Evolutionary conservation across 2,888 invertebrate genomes (phyloP).

Genomic region (Clivina fossor): DNA sequence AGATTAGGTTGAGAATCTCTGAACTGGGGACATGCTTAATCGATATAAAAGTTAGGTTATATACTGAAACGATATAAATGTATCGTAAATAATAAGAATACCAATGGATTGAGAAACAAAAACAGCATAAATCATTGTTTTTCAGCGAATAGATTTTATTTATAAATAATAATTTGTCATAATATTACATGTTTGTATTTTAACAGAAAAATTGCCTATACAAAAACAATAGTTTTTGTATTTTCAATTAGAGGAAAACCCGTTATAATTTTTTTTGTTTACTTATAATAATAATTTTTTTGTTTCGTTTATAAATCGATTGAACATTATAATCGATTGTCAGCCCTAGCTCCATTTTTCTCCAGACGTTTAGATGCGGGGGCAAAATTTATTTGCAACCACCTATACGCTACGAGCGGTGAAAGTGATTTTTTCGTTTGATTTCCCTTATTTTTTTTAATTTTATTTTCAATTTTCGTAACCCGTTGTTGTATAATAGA

Average conservation of each 20-base stretch:
- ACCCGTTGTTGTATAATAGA: slow-evolving; percentile 33
- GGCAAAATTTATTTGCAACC: too few relatives aligned
- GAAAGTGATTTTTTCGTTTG: too few relatives aligned
- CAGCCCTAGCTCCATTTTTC: slow-evolving; percentile 43
- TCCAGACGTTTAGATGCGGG: slow-evolving; percentile 7
- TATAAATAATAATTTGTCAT: slow-evolving; percentile 34
- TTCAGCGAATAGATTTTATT: slow-evolving; percentile 34
- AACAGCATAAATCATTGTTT: slow-evolving; percentile 25
- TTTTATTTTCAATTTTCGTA: slow-evolving; percentile 20
- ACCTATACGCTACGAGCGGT: slow-evolving; percentile 24
- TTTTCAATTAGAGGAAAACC: slow-evolving; percentile 27
- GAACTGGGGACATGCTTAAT: slow-evolving; percentile 28
- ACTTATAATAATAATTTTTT: slow-evolving; percentile 11
- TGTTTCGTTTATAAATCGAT: slow-evolving; percentile 29
- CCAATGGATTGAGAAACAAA: slow-evolving; percentile 31
- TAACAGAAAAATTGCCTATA: slow-evolving; percentile 33
- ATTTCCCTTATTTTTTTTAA: slow-evolving; percentile 2
- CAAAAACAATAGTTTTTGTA: slow-evolving; percentile 33
- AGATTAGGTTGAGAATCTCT: too few relatives aligned
- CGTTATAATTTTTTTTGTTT: slow-evolving; percentile 23
- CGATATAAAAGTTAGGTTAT: slow-evolving; percentile 12
- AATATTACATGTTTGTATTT: slow-evolving; percentile 29
- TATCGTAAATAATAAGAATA: slow-evolving; percentile 14
- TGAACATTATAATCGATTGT: slow-evolving; percentile 44
- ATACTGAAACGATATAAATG: neutral